Evolutionary conservation across 2,888 invertebrate genomes (phyloP).

Genomic region (Matsumyia berberina): DNA sequence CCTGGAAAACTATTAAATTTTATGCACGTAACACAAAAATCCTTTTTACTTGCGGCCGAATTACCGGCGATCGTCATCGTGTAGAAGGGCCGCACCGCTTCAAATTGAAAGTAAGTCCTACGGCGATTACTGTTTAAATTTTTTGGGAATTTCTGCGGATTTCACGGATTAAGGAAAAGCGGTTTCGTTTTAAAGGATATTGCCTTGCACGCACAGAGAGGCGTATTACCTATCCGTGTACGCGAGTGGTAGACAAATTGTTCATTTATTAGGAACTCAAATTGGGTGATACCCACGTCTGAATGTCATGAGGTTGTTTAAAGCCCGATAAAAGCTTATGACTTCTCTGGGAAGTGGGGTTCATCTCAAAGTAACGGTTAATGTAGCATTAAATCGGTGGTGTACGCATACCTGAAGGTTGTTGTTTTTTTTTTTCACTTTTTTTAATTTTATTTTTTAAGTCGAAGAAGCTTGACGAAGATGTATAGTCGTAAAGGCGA

Average conservation of each 20-base stretch:
- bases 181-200: constrained; percentile 4
- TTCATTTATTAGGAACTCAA: constrained; percentile 19
- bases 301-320: constrained; percentile 19
- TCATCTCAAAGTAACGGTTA: background rate
- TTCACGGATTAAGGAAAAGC: constrained; percentile 28
- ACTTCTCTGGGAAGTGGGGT: no score
- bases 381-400: background rate
- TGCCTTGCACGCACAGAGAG: background rate
- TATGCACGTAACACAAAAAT: constrained; percentile 39
- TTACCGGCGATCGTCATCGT: constrained; percentile 18
- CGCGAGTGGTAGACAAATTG: constrained; percentile 29
- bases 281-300: constrained; percentile 41
- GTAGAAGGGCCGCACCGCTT: constrained; percentile 6
- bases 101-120: constrained; percentile 60
- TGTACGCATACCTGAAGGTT: background rate
- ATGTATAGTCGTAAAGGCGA: constrained; percentile 33
- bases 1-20: constrained; percentile 58
- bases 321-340: constrained; percentile 22
- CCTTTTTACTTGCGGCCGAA: constrained; percentile 40
- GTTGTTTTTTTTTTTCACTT: constrained; percentile 36
- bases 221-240: background rate
- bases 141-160: constrained; percentile 41
- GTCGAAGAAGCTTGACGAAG: background rate
- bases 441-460: constrained; percentile 22
- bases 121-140: constrained; percentile 52